Evolutionary conservation across 2,888 invertebrate genomes (phyloP), one percentile per base, ranked within the genome.

Genomic region (Pasiphila rectangulata): DNA sequence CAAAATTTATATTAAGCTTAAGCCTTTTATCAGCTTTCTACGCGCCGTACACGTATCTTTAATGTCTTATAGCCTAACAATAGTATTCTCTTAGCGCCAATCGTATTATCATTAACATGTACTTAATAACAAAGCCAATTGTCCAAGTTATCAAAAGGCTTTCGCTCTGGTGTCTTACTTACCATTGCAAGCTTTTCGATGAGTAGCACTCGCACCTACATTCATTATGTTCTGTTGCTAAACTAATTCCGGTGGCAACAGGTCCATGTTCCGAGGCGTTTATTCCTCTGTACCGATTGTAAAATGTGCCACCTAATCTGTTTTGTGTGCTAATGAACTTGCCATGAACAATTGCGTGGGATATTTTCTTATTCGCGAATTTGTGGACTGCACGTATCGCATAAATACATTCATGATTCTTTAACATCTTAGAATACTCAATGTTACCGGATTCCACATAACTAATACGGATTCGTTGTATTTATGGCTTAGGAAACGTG

Each of bases 241-340:
- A 35, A 25, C 21, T 46, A 29, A 19, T 19, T 39, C 40, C 21
- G 10, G 29, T 10, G 19, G 30, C 19, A 30, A 20, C 15, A 10
- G 20, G 30, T 41, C 41, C 41, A 29, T 38, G 45, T 42, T 27
- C 36, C 17, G 34, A 34, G 41, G 45, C 41, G 45, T 42, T 50
- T 50, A 34, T 34, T 34, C 20, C 44, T 25, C 24, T 29, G 44
- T 49, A 50, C 50, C 54, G 51, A 56, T 58, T 59, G 52, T 52
- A 56, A 45, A 54, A 47, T 42, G 36, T 45, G 37, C 57, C 39
- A 56, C 54, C 48, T 53, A 56, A 56, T 54, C 51, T 44, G 54
- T 56, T 59, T 58, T 59, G 58, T 59, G 56, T 56, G 56, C 54
- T 56, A 59, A 59, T 59, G 51, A 51, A 51, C 49, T 47, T 47